These are phyloP conservation scores for Ageneiosus marmoratus DNA, from an alignment of 2,113 vertebrate genomes.

Conservation along the genomic window DNA sequence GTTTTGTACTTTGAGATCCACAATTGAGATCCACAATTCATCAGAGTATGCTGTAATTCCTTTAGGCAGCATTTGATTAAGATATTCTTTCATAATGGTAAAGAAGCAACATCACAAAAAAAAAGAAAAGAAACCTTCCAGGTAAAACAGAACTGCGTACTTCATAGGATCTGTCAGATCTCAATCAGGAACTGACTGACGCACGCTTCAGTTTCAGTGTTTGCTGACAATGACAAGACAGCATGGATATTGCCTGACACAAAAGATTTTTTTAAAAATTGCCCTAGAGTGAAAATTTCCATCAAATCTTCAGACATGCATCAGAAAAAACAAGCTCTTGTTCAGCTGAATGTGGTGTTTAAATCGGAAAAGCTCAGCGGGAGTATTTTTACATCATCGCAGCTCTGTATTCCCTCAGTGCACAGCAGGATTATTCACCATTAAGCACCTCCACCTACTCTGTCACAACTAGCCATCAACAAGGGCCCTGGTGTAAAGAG, in stretches of 20 bases:
- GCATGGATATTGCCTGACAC: not conserved
- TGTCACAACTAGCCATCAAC: conserved; percentile 46
- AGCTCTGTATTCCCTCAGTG: conserved; percentile 8
- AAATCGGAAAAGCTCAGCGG: conserved; percentile 23
- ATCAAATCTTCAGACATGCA: conserved; percentile 1
- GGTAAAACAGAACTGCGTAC: not conserved
- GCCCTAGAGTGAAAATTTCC: conserved; percentile 1
- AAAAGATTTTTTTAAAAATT: not conserved
- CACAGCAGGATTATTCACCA: conserved; percentile 45
- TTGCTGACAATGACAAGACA: not conserved
- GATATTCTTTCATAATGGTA: not conserved
- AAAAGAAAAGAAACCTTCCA: not conserved
- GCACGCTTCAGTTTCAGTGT: not conserved
- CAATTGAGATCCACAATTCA: not conserved
- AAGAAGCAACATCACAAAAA: not conserved
- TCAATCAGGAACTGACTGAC: not conserved
- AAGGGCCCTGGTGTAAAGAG: conserved; percentile 25
- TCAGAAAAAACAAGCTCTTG: not conserved
- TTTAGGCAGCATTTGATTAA: not conserved
- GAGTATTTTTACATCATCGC: conserved; percentile 14
- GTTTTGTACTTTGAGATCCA: not conserved
- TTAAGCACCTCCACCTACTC: conserved; percentile 51
- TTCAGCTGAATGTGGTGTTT: not conserved
- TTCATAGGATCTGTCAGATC: not conserved
- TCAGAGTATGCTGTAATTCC: not conserved